Conservation (phyloP, 2,797 vertebrate species). For the Accipiter badius region DNA sequence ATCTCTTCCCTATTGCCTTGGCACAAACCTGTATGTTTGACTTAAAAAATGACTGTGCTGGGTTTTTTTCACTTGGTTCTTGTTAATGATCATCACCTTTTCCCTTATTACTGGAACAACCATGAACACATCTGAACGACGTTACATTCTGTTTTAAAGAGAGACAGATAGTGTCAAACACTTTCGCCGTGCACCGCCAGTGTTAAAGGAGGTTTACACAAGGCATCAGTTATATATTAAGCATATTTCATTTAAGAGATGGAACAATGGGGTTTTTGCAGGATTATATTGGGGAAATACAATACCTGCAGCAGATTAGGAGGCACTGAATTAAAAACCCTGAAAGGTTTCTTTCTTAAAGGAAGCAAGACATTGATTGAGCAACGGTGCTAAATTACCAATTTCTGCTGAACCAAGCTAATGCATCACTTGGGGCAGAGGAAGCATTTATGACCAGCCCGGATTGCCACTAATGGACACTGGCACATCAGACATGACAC, state of each 20-base stretch:
- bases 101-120: slow-evolving; percentile 34
- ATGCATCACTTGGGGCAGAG: not conserved
- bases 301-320: not conserved
- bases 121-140: not conserved
- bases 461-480: not conserved
- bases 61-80: not conserved
- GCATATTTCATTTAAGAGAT: not conserved
- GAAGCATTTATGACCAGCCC: not conserved
- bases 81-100: not conserved
- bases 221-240: not conserved
- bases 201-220: not conserved
- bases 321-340: not conserved
- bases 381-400: not conserved
- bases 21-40: not conserved
- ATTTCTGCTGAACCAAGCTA: not conserved
- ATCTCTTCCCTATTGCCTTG: not conserved
- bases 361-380: not conserved
- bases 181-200: not conserved
- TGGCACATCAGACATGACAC: rapidly evolving
- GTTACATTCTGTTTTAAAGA: not conserved
- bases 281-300: not conserved
- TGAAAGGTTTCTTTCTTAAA: not conserved
- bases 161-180: rapidly evolving
- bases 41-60: slow-evolving; percentile 4
- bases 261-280: not conserved